Conservation (phyloP, 2,888 invertebrate genomes). For the Yponomeuta cagnagella region DNA sequence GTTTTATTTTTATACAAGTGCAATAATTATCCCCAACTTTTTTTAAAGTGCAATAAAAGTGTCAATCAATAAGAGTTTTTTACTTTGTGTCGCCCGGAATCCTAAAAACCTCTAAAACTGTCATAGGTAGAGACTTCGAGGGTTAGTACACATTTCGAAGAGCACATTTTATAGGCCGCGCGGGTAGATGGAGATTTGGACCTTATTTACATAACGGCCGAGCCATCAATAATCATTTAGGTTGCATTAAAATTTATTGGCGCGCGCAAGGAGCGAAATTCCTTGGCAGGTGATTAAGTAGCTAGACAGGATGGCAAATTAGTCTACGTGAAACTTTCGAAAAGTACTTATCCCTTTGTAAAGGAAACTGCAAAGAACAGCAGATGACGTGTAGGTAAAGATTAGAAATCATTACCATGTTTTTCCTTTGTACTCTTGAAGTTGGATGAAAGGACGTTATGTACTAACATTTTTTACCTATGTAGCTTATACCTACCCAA, state of each 20-base stretch:
- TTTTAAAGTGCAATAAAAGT: no score
- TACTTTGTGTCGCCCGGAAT: not conserved
- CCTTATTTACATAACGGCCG: constrained; percentile 36
- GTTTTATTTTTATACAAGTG: no score
- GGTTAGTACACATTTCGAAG: not conserved
- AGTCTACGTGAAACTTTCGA: not conserved
- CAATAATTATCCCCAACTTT: no score
- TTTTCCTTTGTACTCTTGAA: no score
- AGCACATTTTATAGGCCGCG: not conserved
- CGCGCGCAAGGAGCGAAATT: not conserved
- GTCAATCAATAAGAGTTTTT: no score
- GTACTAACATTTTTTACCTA: no score
- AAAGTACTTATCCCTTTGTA: not conserved
- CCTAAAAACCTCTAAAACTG: not conserved
- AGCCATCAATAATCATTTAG: constrained; percentile 44
- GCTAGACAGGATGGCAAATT: not conserved
- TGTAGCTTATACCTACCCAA: no score
- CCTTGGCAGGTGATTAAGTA: not conserved
- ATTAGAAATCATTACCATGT: no score
- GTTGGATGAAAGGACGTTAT: no score
- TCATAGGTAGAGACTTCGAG: not conserved
- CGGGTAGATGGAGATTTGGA: constrained; percentile 18
- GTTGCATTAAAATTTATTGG: constrained; percentile 42
- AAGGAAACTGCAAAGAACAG: no score
- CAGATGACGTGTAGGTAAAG: no score